phyloP scores from a whole-genome alignment of 2,113 vertebrate species.

The Etia nguti region DNA sequence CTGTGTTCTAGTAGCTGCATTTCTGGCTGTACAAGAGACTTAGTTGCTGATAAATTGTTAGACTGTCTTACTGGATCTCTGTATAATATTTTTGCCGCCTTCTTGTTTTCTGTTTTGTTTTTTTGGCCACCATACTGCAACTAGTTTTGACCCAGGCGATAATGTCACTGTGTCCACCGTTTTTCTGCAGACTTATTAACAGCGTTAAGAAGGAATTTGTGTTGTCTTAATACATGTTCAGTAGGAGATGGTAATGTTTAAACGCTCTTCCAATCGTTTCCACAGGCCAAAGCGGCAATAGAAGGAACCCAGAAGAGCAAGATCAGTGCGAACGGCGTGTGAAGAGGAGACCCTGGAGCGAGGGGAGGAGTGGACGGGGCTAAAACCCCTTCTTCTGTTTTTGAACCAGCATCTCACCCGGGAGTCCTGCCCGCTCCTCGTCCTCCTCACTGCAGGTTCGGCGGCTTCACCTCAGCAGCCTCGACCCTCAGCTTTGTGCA shows the following conservation, averaged over 20 bases:
- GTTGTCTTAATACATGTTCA: not conserved
- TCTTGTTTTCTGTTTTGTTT: too few relatives aligned
- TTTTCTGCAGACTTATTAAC: not conserved
- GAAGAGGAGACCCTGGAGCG: conserved; percentile 16
- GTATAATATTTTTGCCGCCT: too few relatives aligned
- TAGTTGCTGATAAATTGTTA: too few relatives aligned
- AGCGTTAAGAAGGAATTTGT: not conserved
- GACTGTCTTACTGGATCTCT: too few relatives aligned
- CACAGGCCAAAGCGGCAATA: conserved; percentile 70
- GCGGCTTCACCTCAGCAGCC: not conserved
- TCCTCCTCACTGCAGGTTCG: not conserved
- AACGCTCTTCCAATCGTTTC: not conserved
- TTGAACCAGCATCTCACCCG: not conserved
- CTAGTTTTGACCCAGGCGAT: not conserved
- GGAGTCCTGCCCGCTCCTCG: not conserved
- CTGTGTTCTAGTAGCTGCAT: too few relatives aligned
- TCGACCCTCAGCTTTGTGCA: not conserved
- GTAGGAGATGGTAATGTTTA: not conserved
- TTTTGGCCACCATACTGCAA: rapidly evolving
- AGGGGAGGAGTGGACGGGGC: not conserved
- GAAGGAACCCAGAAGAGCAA: conserved; percentile 72
- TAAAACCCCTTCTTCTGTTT: not conserved
- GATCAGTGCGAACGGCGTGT: conserved; percentile 73
- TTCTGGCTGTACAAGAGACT: too few relatives aligned
- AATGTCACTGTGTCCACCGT: not conserved